Evolutionary conservation across 2,888 invertebrate genomes (phyloP).

Genomic region (Megalurothrips usitatus): DNA sequence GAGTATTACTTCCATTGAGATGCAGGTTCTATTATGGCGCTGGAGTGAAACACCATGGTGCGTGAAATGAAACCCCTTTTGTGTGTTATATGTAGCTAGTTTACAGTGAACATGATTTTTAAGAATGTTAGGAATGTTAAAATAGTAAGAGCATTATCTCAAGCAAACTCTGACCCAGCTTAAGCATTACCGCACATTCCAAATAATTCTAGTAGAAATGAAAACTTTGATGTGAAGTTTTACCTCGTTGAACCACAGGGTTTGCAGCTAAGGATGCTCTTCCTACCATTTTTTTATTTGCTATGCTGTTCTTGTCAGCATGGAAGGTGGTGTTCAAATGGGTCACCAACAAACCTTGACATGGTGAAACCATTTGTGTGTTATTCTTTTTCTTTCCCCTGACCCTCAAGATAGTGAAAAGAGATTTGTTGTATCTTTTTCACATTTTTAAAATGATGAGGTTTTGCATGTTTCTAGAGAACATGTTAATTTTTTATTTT

Average conservation of each 20-base stretch:
- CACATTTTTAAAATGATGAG: no score
- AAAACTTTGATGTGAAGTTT: no score
- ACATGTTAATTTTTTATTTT: not conserved
- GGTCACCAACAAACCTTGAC: constrained; percentile 14
- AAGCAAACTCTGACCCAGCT: not conserved
- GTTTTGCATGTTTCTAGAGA: no score
- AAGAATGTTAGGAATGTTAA: not conserved
- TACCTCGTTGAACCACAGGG: not conserved
- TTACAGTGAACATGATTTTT: not conserved
- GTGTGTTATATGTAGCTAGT: constrained; percentile 14
- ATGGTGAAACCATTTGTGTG: constrained; percentile 13
- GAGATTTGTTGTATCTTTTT: not conserved
- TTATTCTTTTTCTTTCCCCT: not conserved
- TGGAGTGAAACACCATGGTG: constrained; percentile 16
- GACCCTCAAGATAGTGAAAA: constrained; percentile 5
- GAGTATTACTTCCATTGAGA: constrained; percentile 17
- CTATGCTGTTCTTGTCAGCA: constrained; percentile 14
- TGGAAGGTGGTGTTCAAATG: not conserved
- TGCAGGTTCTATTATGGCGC: constrained; percentile 21
- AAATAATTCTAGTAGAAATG: not conserved
- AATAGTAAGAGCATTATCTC: not conserved
- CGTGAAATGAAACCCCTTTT: not conserved
- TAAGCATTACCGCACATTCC: not conserved
- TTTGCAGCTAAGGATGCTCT: constrained; percentile 27
- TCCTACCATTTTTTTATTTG: not conserved